Evolutionary conservation across 1,140 invertebrate species (phyloP).

Genomic region (Eriocheir sinensis): DNA sequence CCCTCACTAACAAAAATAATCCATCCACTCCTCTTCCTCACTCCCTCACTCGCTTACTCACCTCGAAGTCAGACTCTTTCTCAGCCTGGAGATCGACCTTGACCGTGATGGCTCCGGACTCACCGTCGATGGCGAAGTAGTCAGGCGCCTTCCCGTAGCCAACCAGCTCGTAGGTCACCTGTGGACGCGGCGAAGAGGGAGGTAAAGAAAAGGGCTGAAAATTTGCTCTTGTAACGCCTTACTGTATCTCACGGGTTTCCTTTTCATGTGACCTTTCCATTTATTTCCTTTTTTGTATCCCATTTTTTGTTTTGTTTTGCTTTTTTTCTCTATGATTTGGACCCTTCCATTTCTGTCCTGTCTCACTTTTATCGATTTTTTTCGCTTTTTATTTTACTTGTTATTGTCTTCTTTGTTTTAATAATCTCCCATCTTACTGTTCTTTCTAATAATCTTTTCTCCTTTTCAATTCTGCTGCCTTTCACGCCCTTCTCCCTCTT

Average conservation of each 20-base stretch:
- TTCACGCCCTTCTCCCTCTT: neutral
- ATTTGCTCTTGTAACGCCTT: neutral
- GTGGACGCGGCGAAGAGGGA: neutral
- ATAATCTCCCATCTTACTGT: neutral
- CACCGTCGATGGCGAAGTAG: slow-evolving; percentile 93
- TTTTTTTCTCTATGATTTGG: neutral
- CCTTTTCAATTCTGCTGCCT: neutral
- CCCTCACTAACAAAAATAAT: neutral
- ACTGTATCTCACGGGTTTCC: neutral
- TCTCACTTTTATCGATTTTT: neutral
- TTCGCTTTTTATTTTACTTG: neutral
- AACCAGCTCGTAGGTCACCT: slow-evolving; percentile 90
- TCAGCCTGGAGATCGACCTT: slow-evolving; percentile 56
- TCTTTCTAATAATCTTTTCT: neutral
- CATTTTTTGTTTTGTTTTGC: too few relatives aligned
- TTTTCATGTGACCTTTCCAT: neutral
- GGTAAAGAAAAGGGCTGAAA: neutral
- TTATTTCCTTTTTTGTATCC: neutral
- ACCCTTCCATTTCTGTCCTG: neutral
- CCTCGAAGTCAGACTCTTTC: slow-evolving; percentile 60
- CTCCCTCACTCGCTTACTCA: neutral
- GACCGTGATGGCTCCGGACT: slow-evolving; percentile 87
- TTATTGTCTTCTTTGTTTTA: neutral
- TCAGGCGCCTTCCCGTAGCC: slow-evolving; percentile 90
- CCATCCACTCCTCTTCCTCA: neutral